Conservation (phyloP, 1,140 invertebrate species). For the Drosophila saltans region DNA sequence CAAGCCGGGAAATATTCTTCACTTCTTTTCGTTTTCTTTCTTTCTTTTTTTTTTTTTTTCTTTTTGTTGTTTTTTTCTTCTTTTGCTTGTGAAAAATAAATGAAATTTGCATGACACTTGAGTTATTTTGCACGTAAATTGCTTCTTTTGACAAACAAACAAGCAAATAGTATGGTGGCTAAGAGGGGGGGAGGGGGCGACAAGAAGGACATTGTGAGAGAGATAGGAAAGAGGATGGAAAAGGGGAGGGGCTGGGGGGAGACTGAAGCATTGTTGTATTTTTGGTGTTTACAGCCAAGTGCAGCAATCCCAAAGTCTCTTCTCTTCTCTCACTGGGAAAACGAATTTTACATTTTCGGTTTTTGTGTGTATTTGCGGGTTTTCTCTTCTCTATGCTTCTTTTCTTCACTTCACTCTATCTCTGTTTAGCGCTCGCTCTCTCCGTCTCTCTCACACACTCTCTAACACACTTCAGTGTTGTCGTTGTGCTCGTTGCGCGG, state of each 20-base stretch:
- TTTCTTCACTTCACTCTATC: constrained; percentile 4
- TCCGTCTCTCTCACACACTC: not conserved
- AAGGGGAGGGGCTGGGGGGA: too few species aligned
- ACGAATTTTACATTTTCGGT: constrained; percentile 79
- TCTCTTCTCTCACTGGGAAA: constrained; percentile 40
- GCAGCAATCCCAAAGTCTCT: constrained; percentile 69
- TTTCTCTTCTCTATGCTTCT: constrained; percentile 23
- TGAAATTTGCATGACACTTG: constrained; percentile 83
- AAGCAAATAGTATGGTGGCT: constrained; percentile 64
- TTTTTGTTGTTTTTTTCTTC: constrained; percentile 15
- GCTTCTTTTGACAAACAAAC: constrained; percentile 83
- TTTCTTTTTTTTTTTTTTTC: constrained; percentile 29
- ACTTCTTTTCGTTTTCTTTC: constrained; percentile 39
- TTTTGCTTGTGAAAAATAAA: constrained; percentile 79
- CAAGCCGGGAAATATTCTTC: constrained; percentile 53
- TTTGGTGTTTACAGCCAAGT: constrained; percentile 77
- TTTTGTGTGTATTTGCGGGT: constrained; percentile 43
- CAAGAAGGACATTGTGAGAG: not conserved
- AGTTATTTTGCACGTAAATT: constrained; percentile 83
- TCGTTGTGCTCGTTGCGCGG: constrained; percentile 49
- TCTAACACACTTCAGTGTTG: constrained; percentile 24
- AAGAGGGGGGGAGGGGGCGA: too few species aligned
- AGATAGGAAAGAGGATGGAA: not conserved
- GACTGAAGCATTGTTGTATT: constrained; percentile 69
- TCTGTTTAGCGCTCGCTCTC: not conserved